Conservation (phyloP, 2,113 vertebrate species). For the Holacanthus passer region DNA sequence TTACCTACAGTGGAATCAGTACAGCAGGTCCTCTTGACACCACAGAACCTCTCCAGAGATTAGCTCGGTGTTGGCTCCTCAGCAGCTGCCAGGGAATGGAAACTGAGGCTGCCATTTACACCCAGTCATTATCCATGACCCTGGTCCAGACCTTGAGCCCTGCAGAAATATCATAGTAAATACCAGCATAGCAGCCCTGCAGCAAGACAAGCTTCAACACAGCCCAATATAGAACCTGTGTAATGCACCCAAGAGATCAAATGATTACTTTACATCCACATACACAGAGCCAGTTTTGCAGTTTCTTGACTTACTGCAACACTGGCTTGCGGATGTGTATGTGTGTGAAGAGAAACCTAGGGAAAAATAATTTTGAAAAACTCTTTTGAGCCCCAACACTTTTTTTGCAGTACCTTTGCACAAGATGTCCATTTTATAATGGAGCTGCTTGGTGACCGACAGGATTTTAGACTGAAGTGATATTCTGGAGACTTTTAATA, state of each 20-base stretch:
- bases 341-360: not conserved
- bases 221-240: not conserved
- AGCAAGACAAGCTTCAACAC: constrained; percentile 1
- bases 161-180: constrained; percentile 75
- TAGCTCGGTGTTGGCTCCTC: constrained; percentile 20
- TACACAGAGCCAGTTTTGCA: not conserved
- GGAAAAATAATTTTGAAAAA: not conserved
- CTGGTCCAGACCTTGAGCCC: constrained; percentile 53
- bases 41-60: constrained; percentile 60
- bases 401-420: not conserved
- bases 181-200: constrained; percentile 46
- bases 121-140: constrained; percentile 73
- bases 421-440: not conserved
- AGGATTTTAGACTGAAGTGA: not conserved
- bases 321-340: not conserved
- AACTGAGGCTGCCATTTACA: constrained; percentile 74
- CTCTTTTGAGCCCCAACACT: not conserved
- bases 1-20: constrained; percentile 29
- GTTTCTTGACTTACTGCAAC: not conserved
- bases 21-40: constrained; percentile 49
- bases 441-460: not conserved
- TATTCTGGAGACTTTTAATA: not conserved
- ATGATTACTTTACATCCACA: not conserved
- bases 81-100: constrained; percentile 46
- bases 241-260: not conserved